These are phyloP conservation scores for Papilio glaucus DNA, from an alignment of 1,140 invertebrate genomes.

Conservation along the genomic window DNA sequence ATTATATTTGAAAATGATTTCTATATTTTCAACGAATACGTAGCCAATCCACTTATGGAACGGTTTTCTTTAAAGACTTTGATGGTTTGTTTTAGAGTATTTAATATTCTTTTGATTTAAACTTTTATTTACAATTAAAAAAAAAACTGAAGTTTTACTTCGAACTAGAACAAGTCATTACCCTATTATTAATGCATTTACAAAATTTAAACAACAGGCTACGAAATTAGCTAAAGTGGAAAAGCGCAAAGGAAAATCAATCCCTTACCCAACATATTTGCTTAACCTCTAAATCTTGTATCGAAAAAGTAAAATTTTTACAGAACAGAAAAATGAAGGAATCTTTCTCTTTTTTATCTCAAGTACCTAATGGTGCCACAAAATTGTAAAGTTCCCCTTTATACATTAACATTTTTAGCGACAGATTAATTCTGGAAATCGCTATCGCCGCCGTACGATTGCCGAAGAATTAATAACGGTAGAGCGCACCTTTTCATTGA, in stretches of 20 bases:
- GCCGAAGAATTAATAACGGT: slow-evolving; percentile 77
- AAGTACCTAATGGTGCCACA: slow-evolving; percentile 38
- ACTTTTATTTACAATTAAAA: no score
- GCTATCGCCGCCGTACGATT: slow-evolving; percentile 81
- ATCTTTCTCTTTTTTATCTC: background rate
- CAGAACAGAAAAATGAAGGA: background rate
- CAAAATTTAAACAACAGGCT: no score
- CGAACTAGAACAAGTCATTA: no score
- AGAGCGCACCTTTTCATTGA: slow-evolving; percentile 80
- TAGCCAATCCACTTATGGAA: background rate
- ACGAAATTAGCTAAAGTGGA: background rate
- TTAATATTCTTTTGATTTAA: background rate
- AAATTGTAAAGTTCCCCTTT: slow-evolving; percentile 49
- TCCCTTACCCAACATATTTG: background rate
- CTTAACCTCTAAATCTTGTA: no score
- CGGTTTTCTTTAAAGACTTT: background rate
- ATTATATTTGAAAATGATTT: slow-evolving; percentile 45
- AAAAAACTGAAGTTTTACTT: no score
- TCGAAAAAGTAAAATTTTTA: no score
- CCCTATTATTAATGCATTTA: no score
- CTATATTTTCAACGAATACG: slow-evolving; percentile 25
- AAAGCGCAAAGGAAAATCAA: background rate
- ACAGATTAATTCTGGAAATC: slow-evolving; percentile 78
- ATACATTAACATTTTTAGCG: slow-evolving; percentile 65
- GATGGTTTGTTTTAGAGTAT: no score